Conservation (phyloP, 2,113 vertebrate genomes). For the Takifugu bimaculatus region DNA sequence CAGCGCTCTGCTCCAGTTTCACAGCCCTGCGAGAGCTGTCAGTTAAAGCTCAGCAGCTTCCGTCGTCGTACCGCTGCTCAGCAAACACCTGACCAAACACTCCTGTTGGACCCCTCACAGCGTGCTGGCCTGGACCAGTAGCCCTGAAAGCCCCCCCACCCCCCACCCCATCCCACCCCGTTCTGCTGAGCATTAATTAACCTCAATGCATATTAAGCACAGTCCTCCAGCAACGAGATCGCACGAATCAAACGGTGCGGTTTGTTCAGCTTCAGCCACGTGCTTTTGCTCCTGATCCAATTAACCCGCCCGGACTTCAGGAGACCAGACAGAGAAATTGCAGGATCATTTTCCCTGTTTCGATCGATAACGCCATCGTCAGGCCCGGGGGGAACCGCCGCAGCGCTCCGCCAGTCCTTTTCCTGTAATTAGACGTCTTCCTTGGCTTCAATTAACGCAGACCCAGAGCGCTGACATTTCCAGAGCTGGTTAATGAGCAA, state of each 20-base stretch:
- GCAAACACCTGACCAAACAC: constrained; percentile 56
- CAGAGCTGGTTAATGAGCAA: constrained; percentile 55
- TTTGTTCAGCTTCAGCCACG: constrained; percentile 2
- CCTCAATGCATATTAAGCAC: constrained; percentile 31
- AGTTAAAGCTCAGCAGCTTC: constrained; percentile 43
- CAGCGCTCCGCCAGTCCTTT: constrained; percentile 60
- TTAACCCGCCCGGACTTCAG: constrained; percentile 47
- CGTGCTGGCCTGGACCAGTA: background rate
- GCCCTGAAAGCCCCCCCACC: background rate
- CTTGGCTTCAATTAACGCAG: constrained; percentile 61
- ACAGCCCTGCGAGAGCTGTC: constrained; percentile 34
- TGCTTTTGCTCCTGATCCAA: constrained; percentile 37
- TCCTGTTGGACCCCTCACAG: background rate
- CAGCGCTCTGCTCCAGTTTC: constrained; percentile 60
- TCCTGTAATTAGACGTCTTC: constrained; percentile 62
- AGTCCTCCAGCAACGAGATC: constrained; percentile 15
- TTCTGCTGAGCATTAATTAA: constrained; percentile 33
- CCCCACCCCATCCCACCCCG: background rate
- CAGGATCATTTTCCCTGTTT: constrained; percentile 49
- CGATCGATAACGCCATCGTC: constrained; percentile 64
- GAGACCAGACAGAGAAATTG: constrained; percentile 43
- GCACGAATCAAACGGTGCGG: constrained; percentile 10
- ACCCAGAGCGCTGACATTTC: constrained; percentile 62
- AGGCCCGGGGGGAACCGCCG: constrained; percentile 43
- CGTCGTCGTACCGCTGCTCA: constrained; percentile 24